These are phyloP conservation scores for Cynocephalus volans DNA, from an alignment of 2,113 vertebrate species.

Conservation along the genomic window DNA sequence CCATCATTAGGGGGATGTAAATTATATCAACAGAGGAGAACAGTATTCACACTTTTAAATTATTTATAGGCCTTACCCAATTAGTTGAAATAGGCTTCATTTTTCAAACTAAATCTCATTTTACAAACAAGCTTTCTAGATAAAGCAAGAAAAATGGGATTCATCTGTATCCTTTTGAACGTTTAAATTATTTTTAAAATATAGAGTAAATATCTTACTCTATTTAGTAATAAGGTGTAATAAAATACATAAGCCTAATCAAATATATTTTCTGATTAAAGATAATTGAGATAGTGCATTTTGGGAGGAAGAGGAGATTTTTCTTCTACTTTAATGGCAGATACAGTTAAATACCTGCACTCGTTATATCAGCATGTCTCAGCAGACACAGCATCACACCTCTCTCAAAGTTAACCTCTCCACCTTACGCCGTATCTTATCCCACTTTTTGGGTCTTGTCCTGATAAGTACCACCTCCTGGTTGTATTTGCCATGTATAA, in stretches of 20 bases:
- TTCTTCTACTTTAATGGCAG: not conserved
- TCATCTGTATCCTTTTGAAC: not conserved
- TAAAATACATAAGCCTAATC: not conserved
- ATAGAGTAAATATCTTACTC: not conserved
- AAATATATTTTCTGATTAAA: not conserved
- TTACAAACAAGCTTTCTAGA: not conserved
- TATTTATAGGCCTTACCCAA: not conserved
- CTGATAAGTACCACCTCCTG: not conserved
- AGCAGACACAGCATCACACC: not conserved
- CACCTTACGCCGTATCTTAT: not conserved
- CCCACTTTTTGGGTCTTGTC: not conserved
- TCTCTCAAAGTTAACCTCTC: not conserved
- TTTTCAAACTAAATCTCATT: not conserved
- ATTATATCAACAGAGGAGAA: not conserved
- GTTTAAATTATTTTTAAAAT: not conserved
- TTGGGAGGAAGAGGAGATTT: not conserved
- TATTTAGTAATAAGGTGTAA: not conserved
- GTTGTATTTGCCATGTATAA: not conserved
- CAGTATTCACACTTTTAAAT: not conserved
- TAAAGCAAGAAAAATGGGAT: constrained; percentile 11
- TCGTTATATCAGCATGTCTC: not conserved
- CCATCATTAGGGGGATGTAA: not conserved
- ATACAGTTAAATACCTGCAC: not conserved
- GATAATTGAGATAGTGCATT: not conserved
- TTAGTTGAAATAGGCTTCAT: not conserved